phyloP scores from a whole-genome alignment of 2,113 vertebrate species.

The Bufo bufo region DNA sequence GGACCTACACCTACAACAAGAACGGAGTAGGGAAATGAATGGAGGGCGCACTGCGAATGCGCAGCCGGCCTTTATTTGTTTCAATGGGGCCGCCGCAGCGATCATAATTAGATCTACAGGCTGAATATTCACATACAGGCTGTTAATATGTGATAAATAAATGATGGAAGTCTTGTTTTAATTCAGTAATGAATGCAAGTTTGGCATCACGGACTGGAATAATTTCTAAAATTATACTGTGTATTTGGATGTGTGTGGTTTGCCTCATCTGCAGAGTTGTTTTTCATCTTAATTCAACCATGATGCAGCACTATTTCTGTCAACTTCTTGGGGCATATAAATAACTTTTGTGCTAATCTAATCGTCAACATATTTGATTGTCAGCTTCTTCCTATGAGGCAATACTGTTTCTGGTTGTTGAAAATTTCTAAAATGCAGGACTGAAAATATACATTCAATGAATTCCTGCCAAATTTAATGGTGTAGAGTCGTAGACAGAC shows the following conservation, averaged over 20 bases:
- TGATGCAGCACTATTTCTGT: not conserved
- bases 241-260: conserved; percentile 18
- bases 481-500: too few relatives aligned
- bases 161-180: not conserved
- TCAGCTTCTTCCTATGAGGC: not conserved
- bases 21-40: too few relatives aligned
- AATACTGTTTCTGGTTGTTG: not conserved
- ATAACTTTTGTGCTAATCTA: conserved; percentile 2
- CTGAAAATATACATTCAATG: not conserved
- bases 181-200: not conserved
- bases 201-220: not conserved
- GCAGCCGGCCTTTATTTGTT: too few relatives aligned
- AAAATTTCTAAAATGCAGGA: not conserved
- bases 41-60: too few relatives aligned
- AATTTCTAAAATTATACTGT: conserved; percentile 20
- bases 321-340: not conserved
- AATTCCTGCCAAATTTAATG: not conserved
- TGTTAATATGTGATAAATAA: too few relatives aligned
- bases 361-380: not conserved
- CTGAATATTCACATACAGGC: too few relatives aligned
- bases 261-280: not conserved
- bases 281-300: not conserved
- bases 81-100: too few relatives aligned
- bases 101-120: too few relatives aligned
- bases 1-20: too few relatives aligned